Evolutionary conservation across 1,140 invertebrate species (phyloP).

Genomic region (Pseudobourletiella spinata): DNA sequence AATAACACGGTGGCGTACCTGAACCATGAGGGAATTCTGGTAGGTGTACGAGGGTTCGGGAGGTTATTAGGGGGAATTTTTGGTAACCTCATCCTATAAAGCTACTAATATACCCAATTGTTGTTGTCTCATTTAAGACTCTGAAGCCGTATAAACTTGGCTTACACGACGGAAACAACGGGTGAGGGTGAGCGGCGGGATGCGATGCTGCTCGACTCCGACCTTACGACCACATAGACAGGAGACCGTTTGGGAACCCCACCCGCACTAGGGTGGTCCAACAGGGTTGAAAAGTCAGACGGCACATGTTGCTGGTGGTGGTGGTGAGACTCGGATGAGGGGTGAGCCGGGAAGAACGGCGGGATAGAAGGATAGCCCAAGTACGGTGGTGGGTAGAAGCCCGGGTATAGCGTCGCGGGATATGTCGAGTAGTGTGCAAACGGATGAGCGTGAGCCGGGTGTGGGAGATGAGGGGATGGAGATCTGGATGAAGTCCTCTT

Average conservation of each 20-base stretch:
- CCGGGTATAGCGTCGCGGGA: conserved; percentile 25
- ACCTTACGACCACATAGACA: conserved; percentile 30
- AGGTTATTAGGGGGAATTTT: no score
- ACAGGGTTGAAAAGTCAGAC: conserved; percentile 18
- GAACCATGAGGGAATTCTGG: no score
- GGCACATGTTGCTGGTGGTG: conserved; percentile 8
- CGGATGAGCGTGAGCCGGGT: conserved; percentile 6
- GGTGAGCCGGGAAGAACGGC: conserved; percentile 25
- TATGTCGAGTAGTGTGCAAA: conserved; percentile 25
- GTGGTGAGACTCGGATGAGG: conserved; percentile 19
- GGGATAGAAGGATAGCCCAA: conserved; percentile 11
- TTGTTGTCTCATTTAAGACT: no score
- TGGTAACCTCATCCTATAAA: no score
- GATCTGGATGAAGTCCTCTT: conserved; percentile 22
- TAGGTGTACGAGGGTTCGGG: no score
- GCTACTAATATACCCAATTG: no score
- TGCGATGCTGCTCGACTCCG: conserved; percentile 4
- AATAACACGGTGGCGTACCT: no score
- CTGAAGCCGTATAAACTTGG: no score
- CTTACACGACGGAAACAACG: conserved; percentile 33
- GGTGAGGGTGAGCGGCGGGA: conserved; percentile 28
- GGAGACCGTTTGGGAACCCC: conserved; percentile 33
- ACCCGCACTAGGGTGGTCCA: conserved; percentile 4
- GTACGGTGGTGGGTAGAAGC: conserved; percentile 31
- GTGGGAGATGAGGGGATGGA: conserved; percentile 16